Evolutionary conservation across 2,797 vertebrate species (phyloP).

Genomic region (Fratercula arctica): DNA sequence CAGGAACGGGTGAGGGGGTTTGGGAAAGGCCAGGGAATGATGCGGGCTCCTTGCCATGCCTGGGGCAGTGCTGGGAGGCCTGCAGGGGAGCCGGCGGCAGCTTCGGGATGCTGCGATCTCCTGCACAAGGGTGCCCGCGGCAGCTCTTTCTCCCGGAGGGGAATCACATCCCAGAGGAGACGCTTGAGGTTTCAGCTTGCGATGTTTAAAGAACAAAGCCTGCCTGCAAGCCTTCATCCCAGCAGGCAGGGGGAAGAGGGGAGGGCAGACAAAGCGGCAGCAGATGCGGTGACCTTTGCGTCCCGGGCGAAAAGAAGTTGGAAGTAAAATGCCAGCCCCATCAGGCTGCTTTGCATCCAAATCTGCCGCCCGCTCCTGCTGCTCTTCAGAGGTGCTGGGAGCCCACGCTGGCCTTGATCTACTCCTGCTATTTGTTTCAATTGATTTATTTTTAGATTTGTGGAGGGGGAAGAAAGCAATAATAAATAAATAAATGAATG

Average conservation of each 20-base stretch:
- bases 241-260: not conserved
- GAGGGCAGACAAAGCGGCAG: not conserved
- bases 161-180: not conserved
- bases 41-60: not conserved
- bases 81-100: too few species aligned
- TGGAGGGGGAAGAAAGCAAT: not conserved
- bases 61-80: not conserved
- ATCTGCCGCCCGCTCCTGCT: not conserved
- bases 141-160: not conserved
- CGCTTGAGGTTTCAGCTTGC: not conserved
- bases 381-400: not conserved
- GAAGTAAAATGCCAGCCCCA: conserved; percentile 3
- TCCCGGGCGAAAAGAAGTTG: not conserved
- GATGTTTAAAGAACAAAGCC: not conserved
- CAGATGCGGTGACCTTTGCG: not conserved
- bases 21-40: not conserved
- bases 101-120: not conserved
- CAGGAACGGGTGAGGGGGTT: not conserved
- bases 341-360: not conserved
- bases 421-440: not conserved
- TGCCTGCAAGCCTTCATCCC: conserved; percentile 1
- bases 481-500: not conserved
- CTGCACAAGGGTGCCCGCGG: rapidly evolving
- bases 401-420: not conserved
- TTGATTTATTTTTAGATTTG: not conserved